Base-by-base conservation (phyloP, 2,113 vertebrate species). In the Vulpes ferrilata region DNA sequence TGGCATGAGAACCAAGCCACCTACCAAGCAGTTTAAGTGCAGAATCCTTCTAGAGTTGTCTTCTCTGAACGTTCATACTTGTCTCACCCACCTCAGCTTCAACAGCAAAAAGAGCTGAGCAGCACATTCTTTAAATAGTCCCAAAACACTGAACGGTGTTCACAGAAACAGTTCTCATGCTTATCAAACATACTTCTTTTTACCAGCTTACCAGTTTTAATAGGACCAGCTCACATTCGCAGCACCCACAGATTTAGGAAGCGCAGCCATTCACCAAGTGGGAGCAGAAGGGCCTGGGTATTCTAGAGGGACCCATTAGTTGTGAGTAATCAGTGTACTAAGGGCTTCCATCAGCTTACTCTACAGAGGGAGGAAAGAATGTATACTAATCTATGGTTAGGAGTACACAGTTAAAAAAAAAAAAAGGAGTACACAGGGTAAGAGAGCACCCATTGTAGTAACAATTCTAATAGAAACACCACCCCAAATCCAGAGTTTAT, bases 61-160 rank as follows among this genome's bases (percentile, higher is more conserved):
- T 38, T 35, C 27, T 30, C 15, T 12, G 38, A 15, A 2, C 25
- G 30, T 74, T 57, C n/a, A 80, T 0, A 57, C 30, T 35, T 16
- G 11, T 84, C 55, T 96, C 76, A 20, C 4, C 23, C 59, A 64
- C 64, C 51, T 87, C 55, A 86, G 22, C n/a, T 74, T 83, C 38
- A 76, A 57, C 1, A 71, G 51, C 59, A 81, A 53, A 79, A 25
- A 13, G 38, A 11, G 22, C 30, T 84, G 13, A 59, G 51, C 20
- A 69, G 65, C 17, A 91, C 95, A 82, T 84, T 87, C 78, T 94
- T 12, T 67, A 57, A 92, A 79, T 80, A 27, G 6, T 80, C 81
- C 43, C 60, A 69, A 86, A 89, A 22, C 48, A 84, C 8, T 32
- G 17, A 64, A 4, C 32, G 16, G 17, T 81, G 94, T 86, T 88